phyloP scores from a whole-genome alignment of 2,113 vertebrate genomes.

The Mixornis gularis region DNA sequence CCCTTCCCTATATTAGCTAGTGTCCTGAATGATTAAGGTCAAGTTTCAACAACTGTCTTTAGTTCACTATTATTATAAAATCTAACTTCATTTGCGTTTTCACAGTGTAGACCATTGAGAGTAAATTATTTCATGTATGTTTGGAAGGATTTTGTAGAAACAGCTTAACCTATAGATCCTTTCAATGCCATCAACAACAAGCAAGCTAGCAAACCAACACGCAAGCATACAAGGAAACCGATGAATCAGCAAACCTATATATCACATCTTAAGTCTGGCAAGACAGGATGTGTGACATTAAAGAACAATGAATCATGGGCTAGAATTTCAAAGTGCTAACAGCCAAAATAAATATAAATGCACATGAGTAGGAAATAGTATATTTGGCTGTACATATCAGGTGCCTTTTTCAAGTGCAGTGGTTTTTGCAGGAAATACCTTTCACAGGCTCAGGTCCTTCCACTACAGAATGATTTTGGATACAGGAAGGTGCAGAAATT shows the following conservation, averaged over 20 bases:
- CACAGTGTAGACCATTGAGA: not conserved
- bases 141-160: not conserved
- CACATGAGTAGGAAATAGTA: not conserved
- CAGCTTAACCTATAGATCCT: not conserved
- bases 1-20: not conserved
- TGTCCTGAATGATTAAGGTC: slow-evolving; percentile 20
- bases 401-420: not conserved
- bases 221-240: not conserved
- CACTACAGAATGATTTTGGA: not conserved
- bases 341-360: not conserved
- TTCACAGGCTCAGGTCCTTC: not conserved
- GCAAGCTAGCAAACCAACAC: not conserved
- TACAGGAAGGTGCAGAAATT: not conserved
- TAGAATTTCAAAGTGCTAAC: not conserved
- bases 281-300: not conserved
- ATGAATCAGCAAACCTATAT: not conserved
- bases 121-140: not conserved
- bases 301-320: not conserved
- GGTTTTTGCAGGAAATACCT: not conserved
- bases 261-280: not conserved
- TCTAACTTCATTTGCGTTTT: not conserved
- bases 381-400: not conserved
- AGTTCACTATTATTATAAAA: not conserved
- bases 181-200: not conserved
- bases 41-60: not conserved